Conservation (phyloP, 2,113 vertebrate species). For the Dicaeum eximium region DNA sequence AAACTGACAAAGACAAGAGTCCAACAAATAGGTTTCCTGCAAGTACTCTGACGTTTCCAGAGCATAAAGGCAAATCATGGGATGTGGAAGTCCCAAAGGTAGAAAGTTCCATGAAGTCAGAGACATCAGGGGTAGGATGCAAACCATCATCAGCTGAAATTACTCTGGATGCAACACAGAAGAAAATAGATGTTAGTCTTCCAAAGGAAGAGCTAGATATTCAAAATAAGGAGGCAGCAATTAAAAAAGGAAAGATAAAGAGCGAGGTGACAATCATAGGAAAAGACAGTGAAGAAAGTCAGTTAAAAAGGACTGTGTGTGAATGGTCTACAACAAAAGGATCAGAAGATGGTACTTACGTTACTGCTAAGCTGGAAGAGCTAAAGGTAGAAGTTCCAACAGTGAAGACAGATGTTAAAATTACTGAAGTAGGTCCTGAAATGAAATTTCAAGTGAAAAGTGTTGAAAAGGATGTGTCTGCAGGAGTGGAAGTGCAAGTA, state of each 20-base stretch:
- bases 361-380: conserved; percentile 31
- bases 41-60: background rate
- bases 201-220: background rate
- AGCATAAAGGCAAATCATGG: background rate
- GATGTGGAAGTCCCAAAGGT: background rate
- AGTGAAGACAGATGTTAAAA: background rate
- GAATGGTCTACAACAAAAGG: background rate
- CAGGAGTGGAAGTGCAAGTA: conserved; percentile 31
- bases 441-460: conserved; percentile 39
- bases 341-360: background rate
- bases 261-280: background rate
- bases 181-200: background rate
- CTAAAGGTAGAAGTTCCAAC: conserved; percentile 1
- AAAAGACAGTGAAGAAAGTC: background rate
- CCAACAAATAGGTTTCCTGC: background rate
- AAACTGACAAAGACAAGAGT: background rate
- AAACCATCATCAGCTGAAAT: background rate
- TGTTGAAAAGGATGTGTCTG: conserved; percentile 29
- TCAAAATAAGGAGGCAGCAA: background rate
- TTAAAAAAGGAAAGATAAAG: background rate
- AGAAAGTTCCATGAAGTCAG: background rate
- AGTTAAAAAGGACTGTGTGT: background rate
- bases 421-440: conserved; percentile 39
- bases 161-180: background rate
- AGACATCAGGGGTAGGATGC: background rate